A percentile compares a stretch with the other conserved stretches of the same genome.
phyloP scores from a whole-genome alignment of 2,888 invertebrate genomes.

The Crepidodera aurea region DNA sequence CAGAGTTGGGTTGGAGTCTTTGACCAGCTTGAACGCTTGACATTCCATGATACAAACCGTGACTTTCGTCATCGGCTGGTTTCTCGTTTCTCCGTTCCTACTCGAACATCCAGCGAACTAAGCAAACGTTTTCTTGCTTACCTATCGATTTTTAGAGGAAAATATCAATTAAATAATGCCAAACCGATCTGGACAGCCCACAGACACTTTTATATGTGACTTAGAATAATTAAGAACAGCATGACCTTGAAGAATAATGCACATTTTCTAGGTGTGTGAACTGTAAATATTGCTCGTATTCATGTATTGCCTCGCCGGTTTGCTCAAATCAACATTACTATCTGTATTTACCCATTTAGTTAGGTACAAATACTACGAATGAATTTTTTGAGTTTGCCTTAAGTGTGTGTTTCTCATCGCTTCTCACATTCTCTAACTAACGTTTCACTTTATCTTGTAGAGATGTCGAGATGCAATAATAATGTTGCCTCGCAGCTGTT shows the following conservation, averaged over 20 bases:
- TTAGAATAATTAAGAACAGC: slow-evolving; percentile 2
- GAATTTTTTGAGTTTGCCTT: background rate
- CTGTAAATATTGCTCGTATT: slow-evolving; percentile 8
- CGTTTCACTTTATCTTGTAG: slow-evolving; percentile 26
- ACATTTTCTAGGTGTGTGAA: slow-evolving; percentile 14
- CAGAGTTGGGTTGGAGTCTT: slow-evolving; percentile 29
- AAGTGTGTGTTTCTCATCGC: slow-evolving; percentile 9
- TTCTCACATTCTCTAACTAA: slow-evolving; percentile 5
- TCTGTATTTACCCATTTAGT: slow-evolving; percentile 8
- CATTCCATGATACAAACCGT: slow-evolving; percentile 44
- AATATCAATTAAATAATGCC: slow-evolving; percentile 30
- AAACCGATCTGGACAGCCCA: slow-evolving; percentile 22
- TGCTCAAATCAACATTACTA: slow-evolving; percentile 14
- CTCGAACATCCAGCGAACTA: slow-evolving; percentile 27
- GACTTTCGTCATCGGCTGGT: slow-evolving; percentile 42
- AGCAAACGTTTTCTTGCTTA: slow-evolving; percentile 36
- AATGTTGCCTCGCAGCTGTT: slow-evolving; percentile 33
- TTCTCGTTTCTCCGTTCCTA: slow-evolving; percentile 32
- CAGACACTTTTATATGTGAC: slow-evolving; percentile 7
- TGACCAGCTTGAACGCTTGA: slow-evolving; percentile 37
- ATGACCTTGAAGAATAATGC: slow-evolving; percentile 22
- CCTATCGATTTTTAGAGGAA: slow-evolving; percentile 37
- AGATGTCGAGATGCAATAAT: slow-evolving; percentile 25
- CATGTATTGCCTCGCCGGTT: background rate
- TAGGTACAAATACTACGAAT: background rate